These are phyloP conservation scores for Chelonia mydas DNA, from an alignment of 2,797 vertebrate species.

Conservation along the genomic window DNA sequence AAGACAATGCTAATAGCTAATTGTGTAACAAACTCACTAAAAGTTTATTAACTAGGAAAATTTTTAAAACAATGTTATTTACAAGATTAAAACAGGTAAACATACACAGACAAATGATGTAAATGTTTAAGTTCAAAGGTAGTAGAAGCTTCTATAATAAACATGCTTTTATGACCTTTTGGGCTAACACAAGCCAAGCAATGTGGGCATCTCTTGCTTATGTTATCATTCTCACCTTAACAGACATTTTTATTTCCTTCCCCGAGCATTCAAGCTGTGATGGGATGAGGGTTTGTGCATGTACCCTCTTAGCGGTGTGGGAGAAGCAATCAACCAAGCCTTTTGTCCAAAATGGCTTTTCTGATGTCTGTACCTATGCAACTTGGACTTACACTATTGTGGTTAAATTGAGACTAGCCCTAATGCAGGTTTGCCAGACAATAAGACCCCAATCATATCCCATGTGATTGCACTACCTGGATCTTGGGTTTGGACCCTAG, in stretches of 20 bases:
- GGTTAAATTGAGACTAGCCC: not conserved
- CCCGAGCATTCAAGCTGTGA: not conserved
- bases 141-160: too few species aligned
- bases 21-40: not conserved
- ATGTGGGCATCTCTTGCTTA: not conserved
- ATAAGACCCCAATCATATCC: not conserved
- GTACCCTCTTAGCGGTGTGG: not conserved
- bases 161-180: not conserved
- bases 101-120: too few species aligned
- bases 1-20: not conserved
- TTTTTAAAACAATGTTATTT: not conserved
- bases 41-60: not conserved
- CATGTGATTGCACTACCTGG: rapidly evolving
- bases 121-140: not conserved
- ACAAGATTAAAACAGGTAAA: too few species aligned
- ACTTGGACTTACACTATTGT: not conserved
- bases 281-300: not conserved
- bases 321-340: not conserved
- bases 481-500: not conserved
- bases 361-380: not conserved
- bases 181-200: not conserved
- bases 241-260: too few species aligned
- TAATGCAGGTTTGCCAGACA: not conserved
- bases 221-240: not conserved
- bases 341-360: not conserved